These are phyloP conservation scores for Chromobotia macracanthus DNA, from an alignment of 2,797 vertebrate genomes.

Conservation along the genomic window DNA sequence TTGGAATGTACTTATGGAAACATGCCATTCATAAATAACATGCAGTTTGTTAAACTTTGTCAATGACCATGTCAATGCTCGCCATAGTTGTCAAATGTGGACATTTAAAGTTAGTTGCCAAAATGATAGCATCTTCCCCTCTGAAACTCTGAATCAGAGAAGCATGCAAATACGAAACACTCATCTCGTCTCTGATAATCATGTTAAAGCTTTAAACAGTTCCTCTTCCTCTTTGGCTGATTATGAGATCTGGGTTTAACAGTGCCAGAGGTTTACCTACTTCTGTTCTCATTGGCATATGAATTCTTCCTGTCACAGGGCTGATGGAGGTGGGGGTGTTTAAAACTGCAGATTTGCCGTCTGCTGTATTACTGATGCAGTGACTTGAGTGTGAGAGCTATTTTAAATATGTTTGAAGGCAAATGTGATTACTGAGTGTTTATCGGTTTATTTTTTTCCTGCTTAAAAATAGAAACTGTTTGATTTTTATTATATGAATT, in stretches of 20 bases:
- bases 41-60: too few species aligned
- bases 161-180: slow-evolving; percentile 26
- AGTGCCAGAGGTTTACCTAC: slow-evolving; percentile 20
- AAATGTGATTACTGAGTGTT: not conserved
- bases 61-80: too few species aligned
- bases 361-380: slow-evolving; percentile 7
- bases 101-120: too few species aligned
- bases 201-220: slow-evolving; percentile 22
- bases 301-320: not conserved
- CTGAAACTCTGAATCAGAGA: not conserved
- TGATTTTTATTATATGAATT: not conserved
- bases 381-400: not conserved
- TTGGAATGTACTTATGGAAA: too few species aligned
- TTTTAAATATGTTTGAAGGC: not conserved
- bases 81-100: too few species aligned
- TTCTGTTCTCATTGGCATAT: slow-evolving; percentile 9
- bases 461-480: not conserved
- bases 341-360: slow-evolving; percentile 6
- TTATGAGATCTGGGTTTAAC: slow-evolving; percentile 25
- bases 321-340: not conserved
- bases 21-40: too few species aligned
- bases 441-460: not conserved
- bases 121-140: not conserved
- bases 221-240: slow-evolving; percentile 8
- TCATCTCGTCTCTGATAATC: not conserved